Evolutionary conservation across 1,140 invertebrate species (phyloP).

Genomic region (Drosophila pandora): DNA sequence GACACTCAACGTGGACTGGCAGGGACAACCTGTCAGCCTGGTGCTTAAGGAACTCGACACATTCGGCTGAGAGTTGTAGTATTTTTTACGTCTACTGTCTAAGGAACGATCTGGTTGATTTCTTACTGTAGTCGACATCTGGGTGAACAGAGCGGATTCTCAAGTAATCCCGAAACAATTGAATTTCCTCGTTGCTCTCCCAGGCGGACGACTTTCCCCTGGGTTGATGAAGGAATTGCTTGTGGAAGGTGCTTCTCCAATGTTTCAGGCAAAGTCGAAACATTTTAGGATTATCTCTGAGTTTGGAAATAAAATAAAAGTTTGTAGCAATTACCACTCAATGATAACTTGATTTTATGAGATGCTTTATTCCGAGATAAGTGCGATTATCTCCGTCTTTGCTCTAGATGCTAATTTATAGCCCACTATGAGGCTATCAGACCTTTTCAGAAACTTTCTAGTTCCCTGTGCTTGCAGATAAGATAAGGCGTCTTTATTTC

Average conservation of each 20-base stretch:
- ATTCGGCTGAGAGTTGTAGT: no score
- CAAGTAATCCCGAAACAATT: no score
- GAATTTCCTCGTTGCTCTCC: constrained; percentile 72
- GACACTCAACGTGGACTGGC: no score
- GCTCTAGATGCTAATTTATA: not conserved
- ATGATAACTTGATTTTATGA: not conserved
- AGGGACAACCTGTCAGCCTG: no score
- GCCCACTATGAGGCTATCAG: not conserved
- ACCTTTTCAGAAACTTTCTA: not conserved
- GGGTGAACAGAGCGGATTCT: no score
- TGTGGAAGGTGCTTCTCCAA: not conserved
- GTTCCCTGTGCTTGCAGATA: not conserved
- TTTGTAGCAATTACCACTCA: not conserved
- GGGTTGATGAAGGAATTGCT: not conserved
- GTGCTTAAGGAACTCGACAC: no score
- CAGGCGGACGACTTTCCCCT: not conserved
- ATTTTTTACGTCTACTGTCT: no score
- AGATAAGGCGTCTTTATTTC: not conserved
- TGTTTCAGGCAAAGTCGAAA: not conserved
- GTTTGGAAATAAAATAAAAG: not conserved
- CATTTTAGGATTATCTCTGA: not conserved
- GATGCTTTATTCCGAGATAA: no score
- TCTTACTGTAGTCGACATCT: no score
- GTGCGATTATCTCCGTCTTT: not conserved
- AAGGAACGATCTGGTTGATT: no score